Conservation (phyloP, 2,797 vertebrate genomes). For the Phalanger gymnotis region DNA sequence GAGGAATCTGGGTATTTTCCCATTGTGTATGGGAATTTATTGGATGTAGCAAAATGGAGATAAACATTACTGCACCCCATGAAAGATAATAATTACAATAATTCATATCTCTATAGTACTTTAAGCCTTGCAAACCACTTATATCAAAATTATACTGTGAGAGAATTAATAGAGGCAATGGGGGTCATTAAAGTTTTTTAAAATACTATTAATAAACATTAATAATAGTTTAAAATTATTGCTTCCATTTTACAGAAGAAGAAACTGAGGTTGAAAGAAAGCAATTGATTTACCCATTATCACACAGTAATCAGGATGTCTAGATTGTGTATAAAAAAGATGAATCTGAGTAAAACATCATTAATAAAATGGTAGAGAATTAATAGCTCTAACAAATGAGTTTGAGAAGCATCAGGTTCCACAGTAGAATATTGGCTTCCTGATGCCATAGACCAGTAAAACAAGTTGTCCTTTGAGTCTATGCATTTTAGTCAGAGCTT, state of each 20-base stretch:
- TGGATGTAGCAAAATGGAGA: not conserved
- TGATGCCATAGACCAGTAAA: conserved; percentile 45
- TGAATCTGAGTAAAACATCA: conserved; percentile 59
- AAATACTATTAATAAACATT: not conserved
- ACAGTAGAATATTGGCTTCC: conserved; percentile 67
- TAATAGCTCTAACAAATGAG: conserved; percentile 46
- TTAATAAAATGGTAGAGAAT: conserved; percentile 47
- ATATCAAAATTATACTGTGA: not conserved
- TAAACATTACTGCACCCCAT: not conserved
- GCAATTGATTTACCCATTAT: not conserved
- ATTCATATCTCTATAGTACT: not conserved
- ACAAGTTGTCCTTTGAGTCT: conserved; percentile 57
- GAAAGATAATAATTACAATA: not conserved
- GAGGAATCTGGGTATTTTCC: not conserved
- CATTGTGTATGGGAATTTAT: not conserved
- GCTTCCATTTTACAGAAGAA: not conserved
- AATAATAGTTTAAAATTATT: not conserved
- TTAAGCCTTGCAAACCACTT: not conserved
- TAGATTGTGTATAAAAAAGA: conserved; percentile 52
- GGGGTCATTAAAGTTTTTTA: not conserved
- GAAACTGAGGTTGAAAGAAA: not conserved
- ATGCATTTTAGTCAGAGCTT: conserved; percentile 47
- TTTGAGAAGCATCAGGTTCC: conserved; percentile 62
- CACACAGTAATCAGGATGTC: conserved; percentile 23
- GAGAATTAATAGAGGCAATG: not conserved